Evolutionary conservation across 2,888 invertebrate genomes (phyloP), one percentile per base, ranked within the genome.

Genomic region (Microctonus hyperodae): DNA sequence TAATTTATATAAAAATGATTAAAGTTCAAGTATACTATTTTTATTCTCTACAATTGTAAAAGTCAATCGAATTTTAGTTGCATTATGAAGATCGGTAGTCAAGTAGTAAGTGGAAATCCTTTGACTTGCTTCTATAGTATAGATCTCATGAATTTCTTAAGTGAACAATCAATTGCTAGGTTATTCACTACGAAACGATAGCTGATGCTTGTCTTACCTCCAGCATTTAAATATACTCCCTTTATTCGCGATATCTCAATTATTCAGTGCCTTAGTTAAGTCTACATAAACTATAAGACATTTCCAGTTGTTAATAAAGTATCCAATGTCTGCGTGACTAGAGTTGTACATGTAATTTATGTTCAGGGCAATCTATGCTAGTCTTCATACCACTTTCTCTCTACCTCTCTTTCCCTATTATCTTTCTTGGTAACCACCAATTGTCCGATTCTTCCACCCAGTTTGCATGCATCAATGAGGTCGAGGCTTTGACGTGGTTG

Each of bases 241-340:
- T 62, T 7, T 28, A 9, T n/a, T 13, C n/a, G n/a, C 28, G n/a
- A n/a, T 55, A 13, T 55, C 31, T 70, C 61, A 70, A 70, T 72
- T 67, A 72, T 72, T 70, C 70, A 72, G 56, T 57, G 31, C 64
- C 64, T 70, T 64, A 59, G 50, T 64, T 56, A n/a, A 28, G 48
- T 63, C 65, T 57, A 63, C 62, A 61, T 40, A 33, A 51, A 23
- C 51, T 25, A 35, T 33, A 48, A 35, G 61, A 51, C 51, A 59
- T 65, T 70, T 65, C 62, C 48, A 50, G 48, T 50, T 56, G 62
- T 64, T 59, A 69, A 67, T 70, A 67, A 61, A 55, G 48, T 35
- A 69, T 65, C 16, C 31, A 22, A 23, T 31, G 31, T 64, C 48
- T 65, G 69, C 57, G 48, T 44, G 20, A 61, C 61, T 64, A 20